Conservation (phyloP, 2,113 vertebrate genomes). For the Anhinga rufa region DNA sequence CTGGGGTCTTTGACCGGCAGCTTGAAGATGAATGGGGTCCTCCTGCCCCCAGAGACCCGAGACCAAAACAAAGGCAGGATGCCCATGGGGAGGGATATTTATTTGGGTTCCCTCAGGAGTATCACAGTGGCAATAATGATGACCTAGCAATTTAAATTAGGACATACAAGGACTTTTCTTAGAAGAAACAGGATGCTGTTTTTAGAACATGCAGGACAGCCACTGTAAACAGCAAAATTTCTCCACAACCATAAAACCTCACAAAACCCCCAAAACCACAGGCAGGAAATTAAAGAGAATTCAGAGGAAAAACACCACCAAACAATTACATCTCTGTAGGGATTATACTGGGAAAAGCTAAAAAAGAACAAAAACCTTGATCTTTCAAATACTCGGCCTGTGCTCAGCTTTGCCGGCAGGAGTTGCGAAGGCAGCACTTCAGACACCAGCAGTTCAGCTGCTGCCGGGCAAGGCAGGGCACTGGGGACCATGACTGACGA, state of each 20-base stretch:
- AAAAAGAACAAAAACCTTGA: conserved; percentile 26
- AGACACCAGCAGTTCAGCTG: neutral
- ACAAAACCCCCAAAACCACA: conserved; percentile 22
- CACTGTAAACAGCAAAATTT: conserved; percentile 3
- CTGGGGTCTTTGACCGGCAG: neutral
- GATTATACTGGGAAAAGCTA: conserved; percentile 35
- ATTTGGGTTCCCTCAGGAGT: neutral
- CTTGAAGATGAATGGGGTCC: neutral
- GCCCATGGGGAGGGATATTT: neutral
- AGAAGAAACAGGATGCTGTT: neutral
- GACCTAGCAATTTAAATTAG: conserved; percentile 18
- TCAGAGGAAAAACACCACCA: conserved; percentile 8
- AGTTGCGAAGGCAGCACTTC: neutral
- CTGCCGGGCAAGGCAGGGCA: neutral
- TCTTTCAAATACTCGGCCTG: neutral
- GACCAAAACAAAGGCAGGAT: neutral
- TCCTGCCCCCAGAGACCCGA: neutral
- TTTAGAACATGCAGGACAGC: conserved; percentile 6
- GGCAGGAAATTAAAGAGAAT: conserved; percentile 55
- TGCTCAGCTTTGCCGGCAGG: neutral
- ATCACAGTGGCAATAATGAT: neutral
- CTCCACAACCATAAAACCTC: neutral
- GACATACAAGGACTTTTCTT: conserved; percentile 14
- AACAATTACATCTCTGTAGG: conserved; percentile 18
- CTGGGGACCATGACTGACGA: neutral